Evolutionary conservation across 2,797 vertebrate species (phyloP).

Genomic region (Taeniopygia guttata): DNA sequence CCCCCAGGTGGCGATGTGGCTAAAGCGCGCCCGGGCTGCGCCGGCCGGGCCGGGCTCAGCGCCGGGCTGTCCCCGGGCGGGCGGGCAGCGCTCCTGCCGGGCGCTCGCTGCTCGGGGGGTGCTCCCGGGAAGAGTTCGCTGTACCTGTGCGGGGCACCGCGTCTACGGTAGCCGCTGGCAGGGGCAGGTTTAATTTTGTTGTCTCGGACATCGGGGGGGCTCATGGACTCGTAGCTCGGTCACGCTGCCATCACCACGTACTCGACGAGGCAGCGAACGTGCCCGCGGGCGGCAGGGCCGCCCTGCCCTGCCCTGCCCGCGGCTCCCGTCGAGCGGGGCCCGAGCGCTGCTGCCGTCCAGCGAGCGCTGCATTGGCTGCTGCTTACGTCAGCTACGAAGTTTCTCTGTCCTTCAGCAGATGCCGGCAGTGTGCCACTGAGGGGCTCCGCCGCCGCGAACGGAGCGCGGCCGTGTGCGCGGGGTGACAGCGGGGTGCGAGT

Average conservation of each 20-base stretch:
- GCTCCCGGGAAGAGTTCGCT: neutral
- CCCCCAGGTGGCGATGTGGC: conserved; percentile 93
- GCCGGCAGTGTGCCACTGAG: neutral
- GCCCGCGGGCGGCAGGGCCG: neutral
- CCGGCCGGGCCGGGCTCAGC: neutral
- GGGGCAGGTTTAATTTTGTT: neutral
- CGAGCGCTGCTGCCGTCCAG: neutral
- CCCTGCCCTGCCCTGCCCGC: neutral
- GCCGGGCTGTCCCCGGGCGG: neutral
- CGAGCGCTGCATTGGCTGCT: conserved; percentile 1
- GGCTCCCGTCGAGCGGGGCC: neutral
- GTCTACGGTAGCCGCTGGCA: neutral
- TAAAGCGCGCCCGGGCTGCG: conserved; percentile 77
- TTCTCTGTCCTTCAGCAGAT: neutral
- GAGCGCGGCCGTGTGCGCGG: neutral
- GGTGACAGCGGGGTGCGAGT: neutral
- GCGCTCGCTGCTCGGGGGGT: fast-evolving
- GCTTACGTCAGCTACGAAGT: conserved; percentile 19
- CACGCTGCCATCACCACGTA: neutral
- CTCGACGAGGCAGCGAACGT: neutral
- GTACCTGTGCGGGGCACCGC: neutral
- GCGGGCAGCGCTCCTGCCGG: neutral
- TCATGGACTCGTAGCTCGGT: neutral
- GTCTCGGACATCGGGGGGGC: neutral
- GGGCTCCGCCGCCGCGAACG: neutral